Evolutionary conservation across 2,797 vertebrate species (phyloP), one percentile per base, ranked within the genome.

Genomic region (Kryptopterus vitreolus): DNA sequence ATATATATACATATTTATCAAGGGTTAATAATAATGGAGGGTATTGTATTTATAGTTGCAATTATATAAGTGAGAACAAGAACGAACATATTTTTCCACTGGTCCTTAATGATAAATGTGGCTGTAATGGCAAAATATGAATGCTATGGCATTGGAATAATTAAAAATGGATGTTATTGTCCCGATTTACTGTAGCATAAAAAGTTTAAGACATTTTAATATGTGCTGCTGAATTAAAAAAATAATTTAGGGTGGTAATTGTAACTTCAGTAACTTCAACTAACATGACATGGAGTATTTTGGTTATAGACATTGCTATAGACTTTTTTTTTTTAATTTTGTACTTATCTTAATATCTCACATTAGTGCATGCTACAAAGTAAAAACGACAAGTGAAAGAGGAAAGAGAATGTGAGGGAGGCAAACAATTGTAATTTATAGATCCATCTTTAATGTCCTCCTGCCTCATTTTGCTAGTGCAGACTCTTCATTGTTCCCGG

Each of bases 351-450:
- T 31, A 22, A 50, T 26, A 52, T 53, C 65, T 57, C 72, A 76
- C 77, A 77, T 79, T 77, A 70, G 63, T 48, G 46, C 24, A 71
- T 24, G 16, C 72, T 74, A 24, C 76, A 74, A 29, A 43, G 29
- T 31, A 66, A 65, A 79, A 76, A 79, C 63, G 79, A 35, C 43
- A 52, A n/a, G 29, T 29, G 26, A 43, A 61, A 55, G 12, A 53
- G 26, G 22, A 58, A 59, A 59, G 38, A 57, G 24, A 74, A 55
- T 31, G 85, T 87, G 86, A 26, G 89, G 83, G 82, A 82, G 85
- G 89, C 87, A 89, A 90, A 83, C 83, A 77, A 77, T 85, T 86
- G 85, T 90, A 90, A 91, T 92, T 92, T 90, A 91, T 91, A 86
- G 85, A 84, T 76, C 59, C 35, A 66, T 66, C 84, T 76, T 87